Percentiles rank a stretch among this genome's conserved stretches.
phyloP scores from a whole-genome alignment of 1,140 invertebrate species.

The Metopolophium dirhodum region DNA sequence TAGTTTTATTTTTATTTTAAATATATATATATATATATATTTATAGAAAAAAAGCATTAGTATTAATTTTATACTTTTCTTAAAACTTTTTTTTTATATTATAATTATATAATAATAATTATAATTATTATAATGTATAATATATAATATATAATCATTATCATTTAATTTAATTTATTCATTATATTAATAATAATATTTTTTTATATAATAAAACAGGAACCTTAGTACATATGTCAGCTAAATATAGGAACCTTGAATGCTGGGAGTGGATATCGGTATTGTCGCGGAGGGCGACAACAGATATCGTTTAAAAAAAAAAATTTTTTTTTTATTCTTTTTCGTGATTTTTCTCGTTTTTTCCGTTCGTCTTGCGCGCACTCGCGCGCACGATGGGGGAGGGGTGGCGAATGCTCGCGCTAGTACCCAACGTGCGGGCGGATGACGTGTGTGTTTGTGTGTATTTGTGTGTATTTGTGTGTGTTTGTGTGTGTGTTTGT shows the following conservation, averaged over 20 bases:
- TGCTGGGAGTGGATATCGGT: slow-evolving; percentile 62
- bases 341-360: not conserved
- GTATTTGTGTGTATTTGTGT: not conserved
- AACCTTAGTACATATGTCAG: slow-evolving; percentile 64
- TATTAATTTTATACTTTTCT: slow-evolving; percentile 60
- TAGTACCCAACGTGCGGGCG: not conserved
- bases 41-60: slow-evolving; percentile 60
- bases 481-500: no score
- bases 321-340: not conserved
- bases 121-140: slow-evolving; percentile 8
- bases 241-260: slow-evolving; percentile 65
- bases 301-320: not conserved
- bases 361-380: not conserved
- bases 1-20: slow-evolving; percentile 31
- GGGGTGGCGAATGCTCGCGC: not conserved
- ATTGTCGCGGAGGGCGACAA: slow-evolving; percentile 28
- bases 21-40: slow-evolving; percentile 52
- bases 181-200: slow-evolving; percentile 51
- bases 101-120: not conserved
- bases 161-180: slow-evolving; percentile 61
- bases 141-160: slow-evolving; percentile 61
- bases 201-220: slow-evolving; percentile 62
- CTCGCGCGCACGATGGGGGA: not conserved
- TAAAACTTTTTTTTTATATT: slow-evolving; percentile 2
- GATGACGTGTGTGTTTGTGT: not conserved